Base-by-base conservation (phyloP, 2,888 invertebrate species). In the Adelphocoris suturalis region DNA sequence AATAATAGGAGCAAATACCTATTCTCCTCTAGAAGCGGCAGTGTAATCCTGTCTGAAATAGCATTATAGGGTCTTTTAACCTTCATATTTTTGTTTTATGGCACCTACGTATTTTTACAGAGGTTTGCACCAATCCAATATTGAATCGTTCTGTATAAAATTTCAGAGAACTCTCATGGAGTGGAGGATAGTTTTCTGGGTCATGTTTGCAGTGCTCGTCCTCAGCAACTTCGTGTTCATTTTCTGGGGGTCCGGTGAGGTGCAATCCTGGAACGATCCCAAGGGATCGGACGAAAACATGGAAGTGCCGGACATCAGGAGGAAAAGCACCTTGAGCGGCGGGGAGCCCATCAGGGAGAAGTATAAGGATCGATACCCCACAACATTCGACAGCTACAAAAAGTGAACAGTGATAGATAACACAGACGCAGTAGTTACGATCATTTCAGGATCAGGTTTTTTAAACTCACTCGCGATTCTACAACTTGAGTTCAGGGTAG, bases 141-240 rank as follows among this genome's bases (percentile, higher is more conserved):
- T n/a, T n/a, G n/a, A n/a, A n/a, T n/a, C n/a, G n/a, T n/a, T n/a
- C n/a, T n/a, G n/a, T n/a, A n/a, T n/a, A n/a, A n/a, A n/a, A n/a
- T 68, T 87, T n/a, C 91, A 92, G 92, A 91, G 92, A 89, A 92
- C 92, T 91, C 92, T 96, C 11, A 93, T 93, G 27, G 95, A 97
- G 94, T 97, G 97, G 97, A 94, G 96, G 28, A 92, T 95, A 0
- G 97, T 97, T 0, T 97, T 97, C 93, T 97, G 97, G 96, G 96
- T 97, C 55, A 95, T 97, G 75, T 94, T 97, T 11, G 95, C 92
- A 0, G 95, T 97, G 3, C 95, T 97, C 90, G 93, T 95, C 0
- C 90, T 95, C 0, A 96, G 97, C 0, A 96, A 96, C 92, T 61
- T 96, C 0, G 92, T 97, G 12, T 97, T 96, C 93, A 92, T 96